Base-by-base conservation (phyloP, 2,113 vertebrate genomes). In the Gadus chalcogrammus region DNA sequence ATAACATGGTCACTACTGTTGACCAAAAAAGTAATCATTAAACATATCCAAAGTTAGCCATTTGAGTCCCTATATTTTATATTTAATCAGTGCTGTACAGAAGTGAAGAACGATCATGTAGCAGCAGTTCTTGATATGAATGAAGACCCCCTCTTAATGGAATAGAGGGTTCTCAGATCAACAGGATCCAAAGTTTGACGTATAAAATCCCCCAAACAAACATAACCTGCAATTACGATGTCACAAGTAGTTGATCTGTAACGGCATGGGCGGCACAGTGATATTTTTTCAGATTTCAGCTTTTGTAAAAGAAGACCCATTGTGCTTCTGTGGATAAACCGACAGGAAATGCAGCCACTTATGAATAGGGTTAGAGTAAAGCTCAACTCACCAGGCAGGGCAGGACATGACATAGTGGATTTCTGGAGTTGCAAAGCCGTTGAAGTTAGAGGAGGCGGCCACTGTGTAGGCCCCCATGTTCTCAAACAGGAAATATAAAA, bases 401-500 rank as follows among this genome's bases (percentile, higher is more conserved):
- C 94, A 92, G 4, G 96, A 95, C 88, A 99, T 95, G 65, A 98
- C 93, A 1, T 98, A 96, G 74, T 94, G 71, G 67, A 98, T 94
- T 48, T 96, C 91, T 0, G 96, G 97, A 70, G 93, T 94, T 88
- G 98, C 95, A 87, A 99, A 99, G 16, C 97, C 96, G 1, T 99
- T 99, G 88, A 99, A 99, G 20, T 95, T 99, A n/a, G 97, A 99
- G 28, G 96, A 91, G 1, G 96, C 96, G 0, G 97, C 95, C 13
- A 99, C 94, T 0, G 97, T 99, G 77, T 99, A 99, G 55, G 97
- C 97, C 0, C 97, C 97, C 97, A 98, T 99, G 88, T 98, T 96
- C 56, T 98, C 95, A 87, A 98, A 99, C 2, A 99, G 86, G n/a
- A n/a, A n/a, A n/a, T n/a, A n/a, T n/a, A n/a, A n/a, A n/a, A n/a